Conservation (phyloP, 1,140 invertebrate species). For the Bombus sylvicola region DNA sequence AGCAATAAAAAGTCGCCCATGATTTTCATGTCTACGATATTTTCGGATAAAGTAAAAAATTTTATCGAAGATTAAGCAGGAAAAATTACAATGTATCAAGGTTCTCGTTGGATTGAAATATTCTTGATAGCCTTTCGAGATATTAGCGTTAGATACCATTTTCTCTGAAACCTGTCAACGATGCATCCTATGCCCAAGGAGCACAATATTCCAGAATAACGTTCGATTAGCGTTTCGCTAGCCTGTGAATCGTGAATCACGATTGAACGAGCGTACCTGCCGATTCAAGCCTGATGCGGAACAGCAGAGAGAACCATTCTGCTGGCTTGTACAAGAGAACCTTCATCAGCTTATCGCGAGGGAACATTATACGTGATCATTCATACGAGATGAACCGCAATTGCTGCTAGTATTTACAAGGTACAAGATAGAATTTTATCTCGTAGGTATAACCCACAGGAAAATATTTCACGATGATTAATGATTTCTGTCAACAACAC, state of each 20-base stretch:
- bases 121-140: not conserved
- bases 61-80: not conserved
- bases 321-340: conserved; percentile 26
- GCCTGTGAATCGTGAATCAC: conserved; percentile 49
- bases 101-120: not conserved
- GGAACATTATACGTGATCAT: conserved; percentile 33
- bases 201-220: conserved; percentile 21
- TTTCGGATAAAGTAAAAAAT: not conserved
- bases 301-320: conserved; percentile 7
- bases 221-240: conserved; percentile 51
- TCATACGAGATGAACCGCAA: conserved; percentile 51
- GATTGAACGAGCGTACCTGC: conserved; percentile 47
- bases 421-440: conserved; percentile 38
- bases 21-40: no score
- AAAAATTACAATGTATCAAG: not conserved
- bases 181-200: not conserved
- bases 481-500: conserved; percentile 20
- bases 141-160: not conserved
- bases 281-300: conserved; percentile 33
- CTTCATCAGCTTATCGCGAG: conserved; percentile 47
- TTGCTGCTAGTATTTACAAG: conserved; percentile 50
- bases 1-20: no score
- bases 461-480: conserved; percentile 62
- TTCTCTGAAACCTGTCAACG: not conserved
- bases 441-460: not conserved